phyloP scores from a whole-genome alignment of 2,113 vertebrate genomes.

The Hippocampus barbouri region DNA sequence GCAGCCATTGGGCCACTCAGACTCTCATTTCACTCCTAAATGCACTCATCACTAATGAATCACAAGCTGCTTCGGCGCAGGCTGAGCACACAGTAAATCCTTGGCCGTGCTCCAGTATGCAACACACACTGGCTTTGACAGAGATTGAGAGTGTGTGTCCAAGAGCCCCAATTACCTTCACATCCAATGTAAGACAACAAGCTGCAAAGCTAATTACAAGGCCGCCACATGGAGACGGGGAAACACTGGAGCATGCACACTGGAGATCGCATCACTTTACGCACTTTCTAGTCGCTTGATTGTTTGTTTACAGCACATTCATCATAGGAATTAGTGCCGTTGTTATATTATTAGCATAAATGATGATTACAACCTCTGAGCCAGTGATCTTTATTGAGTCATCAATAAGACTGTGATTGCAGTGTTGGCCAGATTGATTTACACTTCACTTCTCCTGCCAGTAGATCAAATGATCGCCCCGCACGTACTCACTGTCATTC shows the following conservation, averaged over 20 bases:
- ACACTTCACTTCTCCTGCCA: slow-evolving; percentile 37
- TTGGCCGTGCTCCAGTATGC: slow-evolving; percentile 60
- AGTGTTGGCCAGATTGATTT: slow-evolving; percentile 61
- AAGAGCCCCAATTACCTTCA: slow-evolving; percentile 65
- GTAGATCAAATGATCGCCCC: slow-evolving; percentile 49
- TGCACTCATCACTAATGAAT: slow-evolving; percentile 69
- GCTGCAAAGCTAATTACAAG: slow-evolving; percentile 61
- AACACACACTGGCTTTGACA: slow-evolving; percentile 41
- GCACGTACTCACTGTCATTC: slow-evolving; percentile 45
- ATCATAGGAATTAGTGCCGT: slow-evolving; percentile 34
- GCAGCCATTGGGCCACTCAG: slow-evolving; percentile 43
- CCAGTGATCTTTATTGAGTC: slow-evolving; percentile 50
- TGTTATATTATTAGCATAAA: slow-evolving; percentile 50
- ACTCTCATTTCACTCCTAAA: slow-evolving; percentile 68
- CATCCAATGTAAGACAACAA: slow-evolving; percentile 57
- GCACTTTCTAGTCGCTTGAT: slow-evolving; percentile 19
- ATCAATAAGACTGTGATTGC: slow-evolving; percentile 57
- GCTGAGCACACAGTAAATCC: slow-evolving; percentile 60
- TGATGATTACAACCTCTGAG: slow-evolving; percentile 45
- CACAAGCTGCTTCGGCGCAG: slow-evolving; percentile 62
- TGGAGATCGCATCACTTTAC: not conserved
- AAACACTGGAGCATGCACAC: slow-evolving; percentile 9
- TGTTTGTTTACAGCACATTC: slow-evolving; percentile 42
- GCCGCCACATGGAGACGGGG: slow-evolving; percentile 39
- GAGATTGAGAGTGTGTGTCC: slow-evolving; percentile 58